Evolutionary conservation across 1,140 invertebrate genomes (phyloP).

Genomic region (Drusus annulatus): DNA sequence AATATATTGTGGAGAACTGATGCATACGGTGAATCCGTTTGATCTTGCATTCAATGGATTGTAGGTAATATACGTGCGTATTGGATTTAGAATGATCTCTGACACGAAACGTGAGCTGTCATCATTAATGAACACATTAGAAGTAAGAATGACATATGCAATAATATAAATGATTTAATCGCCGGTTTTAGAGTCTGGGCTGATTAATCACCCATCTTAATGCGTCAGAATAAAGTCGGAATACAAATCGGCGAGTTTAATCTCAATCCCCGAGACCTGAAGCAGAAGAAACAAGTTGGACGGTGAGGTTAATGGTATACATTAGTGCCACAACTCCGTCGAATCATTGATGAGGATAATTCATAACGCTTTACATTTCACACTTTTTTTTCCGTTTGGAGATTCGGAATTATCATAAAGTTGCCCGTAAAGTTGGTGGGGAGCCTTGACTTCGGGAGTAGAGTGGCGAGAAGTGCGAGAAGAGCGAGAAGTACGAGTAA

Average conservation of each 20-base stretch:
- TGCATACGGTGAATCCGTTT: too few relatives aligned
- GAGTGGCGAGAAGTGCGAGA: too few relatives aligned
- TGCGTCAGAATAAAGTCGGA: slow-evolving; percentile 33
- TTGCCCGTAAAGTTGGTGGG: slow-evolving; percentile 6
- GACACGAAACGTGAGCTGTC: slow-evolving; percentile 16
- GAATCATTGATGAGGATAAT: slow-evolving; percentile 46
- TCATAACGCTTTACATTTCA: slow-evolving; percentile 40
- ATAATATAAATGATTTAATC: slow-evolving; percentile 43
- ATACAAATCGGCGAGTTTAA: slow-evolving; percentile 41
- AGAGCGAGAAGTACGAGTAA: too few relatives aligned
- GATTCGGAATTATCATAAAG: slow-evolving; percentile 40
- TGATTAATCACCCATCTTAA: slow-evolving; percentile 39
- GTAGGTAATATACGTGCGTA: not conserved
- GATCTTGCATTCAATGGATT: too few relatives aligned
- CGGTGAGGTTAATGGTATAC: slow-evolving; percentile 22
- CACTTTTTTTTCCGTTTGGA: slow-evolving; percentile 43
- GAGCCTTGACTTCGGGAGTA: too few relatives aligned
- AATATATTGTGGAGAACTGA: not conserved
- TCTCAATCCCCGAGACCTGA: slow-evolving; percentile 20
- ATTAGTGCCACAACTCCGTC: slow-evolving; percentile 23
- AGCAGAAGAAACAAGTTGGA: slow-evolving; percentile 37
- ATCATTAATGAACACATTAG: slow-evolving; percentile 19
- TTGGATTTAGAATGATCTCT: not conserved
- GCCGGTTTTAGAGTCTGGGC: slow-evolving; percentile 17
- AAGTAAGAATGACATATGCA: slow-evolving; percentile 24